Evolutionary conservation across 2,113 vertebrate species (phyloP).

Genomic region (Sus scrofa): T2T-Sscrofa CM000812.6:198376501-198377000

Average conservation of each 20-base stretch:
- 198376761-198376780: slow-evolving; percentile 8
- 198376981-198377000: too few relatives aligned
- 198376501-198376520: too few relatives aligned
- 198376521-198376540: not conserved
- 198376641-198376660: not conserved
- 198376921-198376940: too few relatives aligned
- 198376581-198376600: not conserved
- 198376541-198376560: slow-evolving; percentile 29
- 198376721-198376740: not conserved
- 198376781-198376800: not conserved
- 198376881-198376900: too few relatives aligned
- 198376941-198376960: too few relatives aligned
- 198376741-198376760: not conserved
- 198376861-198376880: too few relatives aligned
- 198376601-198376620: not conserved
- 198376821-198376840: not conserved
- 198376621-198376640: not conserved
- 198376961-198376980: too few relatives aligned
- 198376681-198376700: not conserved
- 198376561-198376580: not conserved
- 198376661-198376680: not conserved
- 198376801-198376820: not conserved
- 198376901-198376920: too few relatives aligned
- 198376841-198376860: not conserved
- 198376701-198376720: not conserved